Evolutionary conservation across 2,113 vertebrate genomes (phyloP), one percentile per base, ranked within the genome.

Genomic region (Megaceryle maxima): DNA sequence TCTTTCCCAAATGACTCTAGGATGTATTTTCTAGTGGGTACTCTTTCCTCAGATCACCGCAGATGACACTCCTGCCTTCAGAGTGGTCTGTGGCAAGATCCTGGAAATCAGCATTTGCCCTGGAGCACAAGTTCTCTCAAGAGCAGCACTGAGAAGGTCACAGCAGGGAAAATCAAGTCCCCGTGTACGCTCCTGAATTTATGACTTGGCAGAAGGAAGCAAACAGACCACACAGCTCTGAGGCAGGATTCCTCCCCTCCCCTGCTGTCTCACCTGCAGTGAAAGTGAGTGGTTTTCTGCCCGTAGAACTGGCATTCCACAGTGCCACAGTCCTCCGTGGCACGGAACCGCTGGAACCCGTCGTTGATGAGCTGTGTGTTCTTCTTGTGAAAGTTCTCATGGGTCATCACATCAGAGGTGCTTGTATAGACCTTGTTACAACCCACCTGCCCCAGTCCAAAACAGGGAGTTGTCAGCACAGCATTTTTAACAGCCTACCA

Each of bases 391-490:
- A 99, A 99, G 98, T 99, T 99, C 97, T 99, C 99, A 3, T 99
- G 99, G 80, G 99, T 99, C 99, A 99, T 99, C 94, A 99, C 99
- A 1, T 99, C 99, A 0, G 99, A 99, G 29, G 99, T 99, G 97
- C 99, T 99, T 9, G 99, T 99, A 85, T 99, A 99, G 96, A 99
- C 99, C 98, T 99, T 99, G 98, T 99, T 99, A 96, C 99, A 99
- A 39, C 99, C 99, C 98, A 99, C 99, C 99, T 99, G 96, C 44
- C 88, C 70, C 89, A 72, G 55, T 77, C 75, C 82, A 92, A 96
- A 95, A 78, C 50, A 94, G 84, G 50, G 16, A 82, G 43, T 37
- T 15, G 60, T 97, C 92, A 97, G 92, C 53, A 90, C 66, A 46
- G 67, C 0, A 0, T 22, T 89, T 80, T 80, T 74, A 84, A 90